Base-by-base conservation (phyloP, 37 sponge, comb jelly and placozoan genomes). In the Petrosia ficiformis region DNA sequence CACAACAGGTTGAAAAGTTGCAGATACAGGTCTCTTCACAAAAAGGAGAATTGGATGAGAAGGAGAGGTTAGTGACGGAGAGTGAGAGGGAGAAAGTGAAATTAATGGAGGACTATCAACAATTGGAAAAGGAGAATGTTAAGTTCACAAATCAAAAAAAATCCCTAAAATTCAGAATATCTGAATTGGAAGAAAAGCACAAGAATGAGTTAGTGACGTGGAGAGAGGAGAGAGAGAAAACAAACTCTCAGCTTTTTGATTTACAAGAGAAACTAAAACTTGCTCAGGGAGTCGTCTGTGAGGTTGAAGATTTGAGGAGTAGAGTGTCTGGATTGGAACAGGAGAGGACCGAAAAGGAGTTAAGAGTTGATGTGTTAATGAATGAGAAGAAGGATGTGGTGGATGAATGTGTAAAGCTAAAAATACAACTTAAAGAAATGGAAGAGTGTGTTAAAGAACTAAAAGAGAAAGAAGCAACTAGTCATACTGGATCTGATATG, bases 191-290 rank as follows among this genome's bases (percentile, higher is more conserved):
- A 34, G 58, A 32, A 5, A 35, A 42, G 26, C 70, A 59, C 10
- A 43, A 56, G 34, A 42, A 32, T 14, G 70, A 68, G 28, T 59
- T 43, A 40, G 69, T 36, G 5, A n/a, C 22, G 4, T 41, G 42
- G 58, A n/a, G n/a, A n/a, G n/a, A n/a, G n/a, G 79, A 88, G 63
- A 73, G 78, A 19, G 89, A 88, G 40, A 74, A 24, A 54, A 77
- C 84, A 63, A 67, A 78, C 30, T 35, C 30, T 2, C 72, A 84
- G 66, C 34, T 37, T 61, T 39, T 38, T 39, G 44, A 58, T 25
- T 71, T 84, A 25, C 40, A 42, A 22, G 56, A 68, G 44, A 59
- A n/a, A n/a, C n/a, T n/a, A n/a, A n/a, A n/a, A n/a, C n/a, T n/a
- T n/a, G n/a, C n/a, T n/a, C n/a, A 48, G 30, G 28, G 40, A 56